phyloP scores from a whole-genome alignment of 2,888 invertebrate genomes.

The Hypselothyrea guttata region DNA sequence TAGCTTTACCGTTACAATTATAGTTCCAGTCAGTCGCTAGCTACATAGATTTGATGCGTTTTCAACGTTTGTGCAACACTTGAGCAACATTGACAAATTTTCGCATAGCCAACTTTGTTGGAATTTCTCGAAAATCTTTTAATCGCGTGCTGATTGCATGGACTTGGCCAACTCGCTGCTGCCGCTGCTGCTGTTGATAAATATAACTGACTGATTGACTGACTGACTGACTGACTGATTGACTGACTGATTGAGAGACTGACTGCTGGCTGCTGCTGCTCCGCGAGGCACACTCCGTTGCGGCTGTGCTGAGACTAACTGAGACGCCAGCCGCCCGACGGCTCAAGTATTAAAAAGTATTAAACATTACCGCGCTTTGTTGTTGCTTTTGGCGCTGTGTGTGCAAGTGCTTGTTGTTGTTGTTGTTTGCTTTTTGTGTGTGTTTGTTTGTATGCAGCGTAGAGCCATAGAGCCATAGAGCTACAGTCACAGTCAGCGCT shows the following conservation, averaged over 20 bases:
- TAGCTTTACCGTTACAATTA: slow-evolving; percentile 28
- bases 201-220: slow-evolving; percentile 16
- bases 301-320: slow-evolving; percentile 83
- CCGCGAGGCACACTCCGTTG: slow-evolving; percentile 82
- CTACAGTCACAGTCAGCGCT: slow-evolving; percentile 12
- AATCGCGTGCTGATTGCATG: slow-evolving; percentile 25
- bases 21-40: background rate
- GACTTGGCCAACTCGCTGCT: too few species aligned
- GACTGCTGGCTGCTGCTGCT: slow-evolving; percentile 55
- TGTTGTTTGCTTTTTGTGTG: slow-evolving; percentile 11
- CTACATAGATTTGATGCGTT: slow-evolving; percentile 6
- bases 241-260: slow-evolving; percentile 30
- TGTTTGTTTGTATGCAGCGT: slow-evolving; percentile 18
- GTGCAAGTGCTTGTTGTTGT: slow-evolving; percentile 13
- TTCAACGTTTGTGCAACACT: slow-evolving; percentile 44
- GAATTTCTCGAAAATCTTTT: slow-evolving; percentile 47
- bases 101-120: slow-evolving; percentile 51
- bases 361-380: slow-evolving; percentile 71
- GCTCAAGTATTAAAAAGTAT: slow-evolving; percentile 81
- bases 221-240: slow-evolving; percentile 18
- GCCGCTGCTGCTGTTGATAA: slow-evolving; percentile 18
- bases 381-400: slow-evolving; percentile 35
- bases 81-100: slow-evolving; percentile 44
- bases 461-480: slow-evolving; percentile 29
- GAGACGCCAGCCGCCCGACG: slow-evolving; percentile 75